phyloP scores from a whole-genome alignment of 2,888 invertebrate species.

The Eilema depressum region DNA sequence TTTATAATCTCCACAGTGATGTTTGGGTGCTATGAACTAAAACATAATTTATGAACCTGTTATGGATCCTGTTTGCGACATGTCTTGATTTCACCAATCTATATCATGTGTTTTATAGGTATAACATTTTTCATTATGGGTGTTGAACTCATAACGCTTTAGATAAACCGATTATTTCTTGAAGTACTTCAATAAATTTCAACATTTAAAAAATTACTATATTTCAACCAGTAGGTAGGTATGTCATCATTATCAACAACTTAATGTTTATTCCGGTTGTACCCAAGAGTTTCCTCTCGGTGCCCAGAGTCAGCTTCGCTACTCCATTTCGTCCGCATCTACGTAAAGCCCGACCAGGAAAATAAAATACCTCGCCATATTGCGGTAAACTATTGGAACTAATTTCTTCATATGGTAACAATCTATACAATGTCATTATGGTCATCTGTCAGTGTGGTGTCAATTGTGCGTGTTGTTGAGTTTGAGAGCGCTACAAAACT shows the following conservation, averaged over 20 bases:
- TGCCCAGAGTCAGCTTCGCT: background rate
- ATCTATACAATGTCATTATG: too few species aligned
- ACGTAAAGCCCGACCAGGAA: too few species aligned
- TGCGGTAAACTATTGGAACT: too few species aligned
- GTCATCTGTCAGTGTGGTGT: too few species aligned
- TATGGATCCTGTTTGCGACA: slow-evolving; percentile 32
- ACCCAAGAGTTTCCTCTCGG: background rate
- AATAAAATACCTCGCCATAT: too few species aligned
- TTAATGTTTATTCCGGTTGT: background rate
- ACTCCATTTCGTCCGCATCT: background rate
- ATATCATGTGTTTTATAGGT: slow-evolving; percentile 1
- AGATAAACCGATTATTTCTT: background rate
- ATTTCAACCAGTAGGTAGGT: background rate
- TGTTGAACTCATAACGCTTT: background rate
- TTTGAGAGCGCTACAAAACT: too few species aligned
- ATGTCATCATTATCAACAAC: background rate
- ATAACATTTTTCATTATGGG: slow-evolving; percentile 3
- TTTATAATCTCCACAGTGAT: slow-evolving; percentile 18
- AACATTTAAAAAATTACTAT: too few species aligned
- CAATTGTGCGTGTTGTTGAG: too few species aligned
- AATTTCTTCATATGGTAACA: too few species aligned
- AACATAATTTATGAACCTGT: slow-evolving; percentile 44
- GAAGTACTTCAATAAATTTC: background rate
- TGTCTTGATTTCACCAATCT: slow-evolving; percentile 21
- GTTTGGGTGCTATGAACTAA: slow-evolving; percentile 29